Evolutionary conservation across 2,888 invertebrate genomes (phyloP).

Genomic region (Hipparchia semele): DNA sequence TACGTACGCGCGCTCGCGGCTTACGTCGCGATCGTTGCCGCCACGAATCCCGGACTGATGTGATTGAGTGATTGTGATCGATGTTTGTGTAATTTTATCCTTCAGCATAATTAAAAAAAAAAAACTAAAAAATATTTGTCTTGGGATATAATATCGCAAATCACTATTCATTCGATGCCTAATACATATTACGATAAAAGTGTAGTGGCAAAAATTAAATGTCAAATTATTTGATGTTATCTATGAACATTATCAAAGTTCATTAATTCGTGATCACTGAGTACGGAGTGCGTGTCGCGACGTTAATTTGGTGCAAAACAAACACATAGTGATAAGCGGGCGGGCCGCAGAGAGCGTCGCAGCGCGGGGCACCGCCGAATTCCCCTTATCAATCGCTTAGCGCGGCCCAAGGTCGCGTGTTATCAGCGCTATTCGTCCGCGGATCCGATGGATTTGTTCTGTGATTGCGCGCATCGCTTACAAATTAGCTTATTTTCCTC

Average conservation of each 20-base stretch:
- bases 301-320: constrained; percentile 75
- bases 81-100: constrained; percentile 4
- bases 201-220: background rate
- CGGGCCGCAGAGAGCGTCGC: constrained; percentile 49
- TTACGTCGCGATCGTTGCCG: constrained; percentile 27
- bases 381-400: constrained; percentile 75
- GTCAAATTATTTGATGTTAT: constrained; percentile 4
- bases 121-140: background rate
- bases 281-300: constrained; percentile 59
- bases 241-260: constrained; percentile 43
- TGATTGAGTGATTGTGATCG: constrained; percentile 51
- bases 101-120: background rate
- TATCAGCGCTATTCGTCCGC: constrained; percentile 65
- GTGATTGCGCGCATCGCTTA: constrained; percentile 68
- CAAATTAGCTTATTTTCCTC: constrained; percentile 48
- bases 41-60: constrained; percentile 21
- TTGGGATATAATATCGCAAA: constrained; percentile 1
- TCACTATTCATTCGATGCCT: background rate
- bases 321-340: constrained; percentile 68
- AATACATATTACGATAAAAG: background rate
- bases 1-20: constrained; percentile 46
- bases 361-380: constrained; percentile 61
- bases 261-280: constrained; percentile 64
- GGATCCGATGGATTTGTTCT: constrained; percentile 65
- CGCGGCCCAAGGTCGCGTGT: constrained; percentile 71